phyloP scores from a whole-genome alignment of 2,797 vertebrate genomes.

The Lates japonicus region DNA sequence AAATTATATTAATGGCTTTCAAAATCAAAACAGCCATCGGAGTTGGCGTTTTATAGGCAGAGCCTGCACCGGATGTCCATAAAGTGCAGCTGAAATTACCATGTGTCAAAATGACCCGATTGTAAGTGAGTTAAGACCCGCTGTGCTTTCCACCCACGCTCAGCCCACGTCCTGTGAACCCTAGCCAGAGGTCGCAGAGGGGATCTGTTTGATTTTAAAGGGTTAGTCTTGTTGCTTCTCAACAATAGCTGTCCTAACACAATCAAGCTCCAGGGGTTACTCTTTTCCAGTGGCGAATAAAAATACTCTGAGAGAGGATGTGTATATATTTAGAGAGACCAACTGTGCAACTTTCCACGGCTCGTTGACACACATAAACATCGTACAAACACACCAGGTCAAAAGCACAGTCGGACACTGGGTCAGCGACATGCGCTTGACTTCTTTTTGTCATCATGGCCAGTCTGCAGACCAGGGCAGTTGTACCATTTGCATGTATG shows the following conservation, averaged over 20 bases:
- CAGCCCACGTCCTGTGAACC: slow-evolving; percentile 59
- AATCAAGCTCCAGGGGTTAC: slow-evolving; percentile 72
- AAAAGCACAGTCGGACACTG: slow-evolving; percentile 31
- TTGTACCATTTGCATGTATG: slow-evolving; percentile 29
- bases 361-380: slow-evolving; percentile 58
- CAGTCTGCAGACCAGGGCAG: slow-evolving; percentile 20
- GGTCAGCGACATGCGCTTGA: slow-evolving; percentile 30
- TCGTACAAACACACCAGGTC: slow-evolving; percentile 30
- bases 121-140: slow-evolving; percentile 57
- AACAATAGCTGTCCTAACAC: slow-evolving; percentile 68
- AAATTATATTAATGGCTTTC: slow-evolving; percentile 55
- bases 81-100: slow-evolving; percentile 64
- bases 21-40: slow-evolving; percentile 54
- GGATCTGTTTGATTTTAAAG: slow-evolving; percentile 31
- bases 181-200: slow-evolving; percentile 36
- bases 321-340: slow-evolving; percentile 55
- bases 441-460: slow-evolving; percentile 26
- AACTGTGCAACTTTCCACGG: slow-evolving; percentile 46
- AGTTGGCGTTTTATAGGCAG: slow-evolving; percentile 50
- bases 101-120: slow-evolving; percentile 63
- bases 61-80: slow-evolving; percentile 57
- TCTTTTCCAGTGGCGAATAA: slow-evolving; percentile 60
- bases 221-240: slow-evolving; percentile 44
- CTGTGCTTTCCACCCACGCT: slow-evolving; percentile 60
- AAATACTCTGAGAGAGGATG: slow-evolving; percentile 63